Percentiles rank a stretch among this genome's conserved stretches.
These are phyloP conservation scores for Cynocephalus volans DNA, from an alignment of 2,113 vertebrate genomes.

Conservation along the genomic window DNA sequence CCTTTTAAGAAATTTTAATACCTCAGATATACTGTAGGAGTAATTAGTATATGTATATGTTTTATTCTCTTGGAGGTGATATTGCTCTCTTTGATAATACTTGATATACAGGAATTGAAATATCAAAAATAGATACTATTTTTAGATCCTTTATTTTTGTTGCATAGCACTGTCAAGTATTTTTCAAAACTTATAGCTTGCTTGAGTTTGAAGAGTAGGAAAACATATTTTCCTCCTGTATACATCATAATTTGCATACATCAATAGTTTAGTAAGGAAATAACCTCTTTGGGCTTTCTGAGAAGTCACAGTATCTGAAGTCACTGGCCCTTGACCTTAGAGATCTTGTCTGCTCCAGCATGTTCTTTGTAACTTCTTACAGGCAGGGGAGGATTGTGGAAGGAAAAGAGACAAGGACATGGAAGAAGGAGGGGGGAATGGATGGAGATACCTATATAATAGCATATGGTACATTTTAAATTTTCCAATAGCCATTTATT, in stretches of 20 bases:
- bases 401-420: not conserved
- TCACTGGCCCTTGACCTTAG: not conserved
- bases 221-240: not conserved
- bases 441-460: not conserved
- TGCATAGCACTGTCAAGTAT: not conserved
- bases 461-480: not conserved
- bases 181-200: not conserved
- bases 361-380: not conserved
- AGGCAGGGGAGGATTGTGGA: not conserved
- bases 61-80: not conserved
- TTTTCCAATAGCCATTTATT: not conserved
- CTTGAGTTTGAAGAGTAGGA: not conserved
- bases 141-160: not conserved
- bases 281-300: not conserved
- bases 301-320: not conserved
- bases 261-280: not conserved
- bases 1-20: not conserved
- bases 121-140: not conserved
- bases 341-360: not conserved
- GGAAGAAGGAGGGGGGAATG: not conserved
- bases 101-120: not conserved
- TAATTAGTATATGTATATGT: not conserved
- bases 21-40: not conserved
- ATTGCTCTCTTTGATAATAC: not conserved
- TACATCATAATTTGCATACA: not conserved